These are phyloP conservation scores for Muntiacus reevesi DNA, from an alignment of 2,113 vertebrate genomes.

Conservation along the genomic window DNA sequence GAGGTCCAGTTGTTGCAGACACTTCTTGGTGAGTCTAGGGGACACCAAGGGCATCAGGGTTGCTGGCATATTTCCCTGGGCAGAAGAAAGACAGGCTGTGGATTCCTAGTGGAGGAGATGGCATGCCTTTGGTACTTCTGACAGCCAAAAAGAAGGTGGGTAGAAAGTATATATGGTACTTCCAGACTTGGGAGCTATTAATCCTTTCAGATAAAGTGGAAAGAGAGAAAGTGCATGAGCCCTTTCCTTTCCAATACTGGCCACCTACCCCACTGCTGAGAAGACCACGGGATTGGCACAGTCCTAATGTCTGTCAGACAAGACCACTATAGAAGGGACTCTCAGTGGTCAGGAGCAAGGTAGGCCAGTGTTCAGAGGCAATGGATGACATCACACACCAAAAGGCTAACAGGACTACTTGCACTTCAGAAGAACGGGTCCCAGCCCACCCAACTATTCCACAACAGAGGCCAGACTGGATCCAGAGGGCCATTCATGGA, in stretches of 20 bases:
- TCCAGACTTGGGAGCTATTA: neutral
- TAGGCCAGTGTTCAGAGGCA: neutral
- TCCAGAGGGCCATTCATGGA: neutral
- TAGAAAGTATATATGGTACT: neutral
- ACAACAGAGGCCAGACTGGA: neutral
- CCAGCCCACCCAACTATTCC: neutral
- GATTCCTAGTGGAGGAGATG: neutral
- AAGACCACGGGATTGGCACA: neutral
- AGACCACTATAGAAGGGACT: neutral
- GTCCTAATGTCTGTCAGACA: neutral
- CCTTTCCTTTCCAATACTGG: neutral
- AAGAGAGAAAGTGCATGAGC: neutral
- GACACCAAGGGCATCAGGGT: neutral
- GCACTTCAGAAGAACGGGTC: neutral
- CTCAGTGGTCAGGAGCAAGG: neutral
- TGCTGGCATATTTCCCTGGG: neutral
- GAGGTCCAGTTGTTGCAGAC: neutral
- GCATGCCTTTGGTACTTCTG: neutral
- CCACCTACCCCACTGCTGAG: neutral
- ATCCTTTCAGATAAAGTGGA: neutral
- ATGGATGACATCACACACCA: neutral
- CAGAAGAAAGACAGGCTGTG: neutral
- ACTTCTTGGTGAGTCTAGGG: neutral
- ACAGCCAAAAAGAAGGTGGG: neutral
- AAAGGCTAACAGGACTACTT: neutral